Evolutionary conservation across 2,888 invertebrate species (phyloP), one percentile per base, ranked within the genome.

Genomic region (Drosophila affinis): DNA sequence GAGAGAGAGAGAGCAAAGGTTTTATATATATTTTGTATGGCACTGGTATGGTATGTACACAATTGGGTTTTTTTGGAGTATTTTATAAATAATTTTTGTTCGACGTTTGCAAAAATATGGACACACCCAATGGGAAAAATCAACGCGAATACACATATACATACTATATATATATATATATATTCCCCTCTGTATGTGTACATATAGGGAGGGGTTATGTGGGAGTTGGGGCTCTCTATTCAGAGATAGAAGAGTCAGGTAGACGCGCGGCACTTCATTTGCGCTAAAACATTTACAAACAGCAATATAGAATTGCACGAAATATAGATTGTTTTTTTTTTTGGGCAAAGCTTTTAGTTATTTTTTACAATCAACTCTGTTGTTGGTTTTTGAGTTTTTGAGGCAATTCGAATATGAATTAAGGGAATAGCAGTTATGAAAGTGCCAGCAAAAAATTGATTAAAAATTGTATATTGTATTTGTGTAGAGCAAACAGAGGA

Each of bases 31-130:
- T 27, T 27, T 27, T 27, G 39, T 51, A 44, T 63, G 27, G 27
- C 7, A 7, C 54, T 71, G 27, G 48, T 39, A 48, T 55, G 27
- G 58, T 69, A 59, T 52, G 59, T 69, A 69, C 59, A 69, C 70
- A 72, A 62, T 62, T 51, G 69, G 49, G 47, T 48, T 72, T 63
- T 63, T 60, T 69, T 45, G 68, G 57, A 70, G 72, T 71, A 72
- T 79, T 79, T 82, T 87, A 81, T 73, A 82, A 82, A 81, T 81
- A 81, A 73, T 84, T 69, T 80, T 83, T 70, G 48, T 74, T 80
- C 71, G 49, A 81, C 57, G 61, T 39, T 39, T 70, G 62, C 73
- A 78, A 45, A 71, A 47, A 60, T 44, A 75, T 64, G 75, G 71
- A 74, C 84, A 87, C 81, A 84, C 81, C 87, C 87, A 45, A 44